These are phyloP conservation scores for Lamellibrachia satsuma DNA, from an alignment of 2,888 invertebrate species.

Conservation along the genomic window DNA sequence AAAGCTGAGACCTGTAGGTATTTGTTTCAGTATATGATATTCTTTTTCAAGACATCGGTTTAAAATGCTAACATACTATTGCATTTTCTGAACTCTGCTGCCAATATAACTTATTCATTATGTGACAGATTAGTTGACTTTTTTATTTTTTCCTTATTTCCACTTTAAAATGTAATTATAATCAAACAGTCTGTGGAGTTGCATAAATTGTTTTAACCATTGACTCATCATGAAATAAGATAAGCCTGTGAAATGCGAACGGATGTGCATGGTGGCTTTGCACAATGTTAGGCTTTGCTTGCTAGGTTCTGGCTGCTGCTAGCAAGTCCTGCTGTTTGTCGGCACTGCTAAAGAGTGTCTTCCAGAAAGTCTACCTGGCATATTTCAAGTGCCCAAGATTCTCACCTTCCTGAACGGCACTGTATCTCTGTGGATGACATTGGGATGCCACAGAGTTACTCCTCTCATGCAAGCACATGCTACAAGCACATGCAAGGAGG, in stretches of 20 bases:
- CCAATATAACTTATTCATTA: not conserved
- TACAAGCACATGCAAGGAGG: not conserved
- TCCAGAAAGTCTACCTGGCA: not conserved
- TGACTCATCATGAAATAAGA: not conserved
- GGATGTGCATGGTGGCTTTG: not conserved
- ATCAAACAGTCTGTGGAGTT: not conserved
- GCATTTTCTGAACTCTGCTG: not conserved
- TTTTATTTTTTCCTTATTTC: not conserved
- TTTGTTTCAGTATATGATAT: not conserved
- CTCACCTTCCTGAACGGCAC: not conserved
- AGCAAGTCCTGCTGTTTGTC: not conserved
- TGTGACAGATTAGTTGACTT: not conserved
- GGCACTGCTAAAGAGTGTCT: not conserved
- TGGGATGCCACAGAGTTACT: not conserved
- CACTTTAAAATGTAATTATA: too few species aligned
- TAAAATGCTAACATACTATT: not conserved
- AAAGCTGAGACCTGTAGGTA: not conserved
- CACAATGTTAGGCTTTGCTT: conserved; percentile 13
- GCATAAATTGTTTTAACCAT: not conserved
- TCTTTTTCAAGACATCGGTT: not conserved
- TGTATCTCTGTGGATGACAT: not conserved
- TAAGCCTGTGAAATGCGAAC: conserved; percentile 8
- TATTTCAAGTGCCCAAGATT: not conserved
- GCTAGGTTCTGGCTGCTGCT: conserved; percentile 17
- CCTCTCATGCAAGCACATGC: not conserved